Conservation (phyloP, 1,140 invertebrate species). For the Ceratina australensis region DNA sequence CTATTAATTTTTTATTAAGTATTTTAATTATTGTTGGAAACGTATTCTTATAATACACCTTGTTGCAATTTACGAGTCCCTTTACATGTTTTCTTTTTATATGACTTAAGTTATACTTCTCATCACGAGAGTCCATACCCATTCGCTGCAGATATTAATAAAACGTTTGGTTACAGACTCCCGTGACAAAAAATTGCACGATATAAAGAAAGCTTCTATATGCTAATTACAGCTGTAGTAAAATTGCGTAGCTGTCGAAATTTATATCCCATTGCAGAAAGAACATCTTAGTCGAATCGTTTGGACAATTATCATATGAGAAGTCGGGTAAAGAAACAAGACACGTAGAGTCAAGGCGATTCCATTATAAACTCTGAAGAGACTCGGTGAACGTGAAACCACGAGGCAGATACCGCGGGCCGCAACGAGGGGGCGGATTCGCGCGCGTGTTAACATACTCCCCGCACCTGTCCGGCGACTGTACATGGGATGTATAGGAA, state of each 20-base stretch:
- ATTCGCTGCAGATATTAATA: too few relatives aligned
- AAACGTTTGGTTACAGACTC: too few relatives aligned
- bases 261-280: too few relatives aligned
- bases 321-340: constrained; percentile 21
- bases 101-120: too few relatives aligned
- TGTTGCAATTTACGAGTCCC: neutral
- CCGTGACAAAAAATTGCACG: too few relatives aligned
- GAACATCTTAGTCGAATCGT: too few relatives aligned
- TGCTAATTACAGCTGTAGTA: too few relatives aligned
- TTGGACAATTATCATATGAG: constrained; percentile 5
- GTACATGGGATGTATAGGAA: constrained; percentile 27
- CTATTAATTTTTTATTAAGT: too few relatives aligned
- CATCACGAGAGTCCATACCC: too few relatives aligned
- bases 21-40: neutral
- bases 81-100: neutral
- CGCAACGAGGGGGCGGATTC: constrained; percentile 50
- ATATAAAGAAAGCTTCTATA: neutral
- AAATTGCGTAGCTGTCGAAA: neutral
- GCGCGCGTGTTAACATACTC: constrained; percentile 37
- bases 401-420: constrained; percentile 43
- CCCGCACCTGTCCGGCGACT: constrained; percentile 46
- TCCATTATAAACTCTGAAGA: constrained; percentile 31
- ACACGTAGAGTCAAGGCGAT: neutral
- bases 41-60: neutral
- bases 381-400: constrained; percentile 24